Conservation (phyloP, 2,888 invertebrate genomes). For the Drosophila stalkeri region DNA sequence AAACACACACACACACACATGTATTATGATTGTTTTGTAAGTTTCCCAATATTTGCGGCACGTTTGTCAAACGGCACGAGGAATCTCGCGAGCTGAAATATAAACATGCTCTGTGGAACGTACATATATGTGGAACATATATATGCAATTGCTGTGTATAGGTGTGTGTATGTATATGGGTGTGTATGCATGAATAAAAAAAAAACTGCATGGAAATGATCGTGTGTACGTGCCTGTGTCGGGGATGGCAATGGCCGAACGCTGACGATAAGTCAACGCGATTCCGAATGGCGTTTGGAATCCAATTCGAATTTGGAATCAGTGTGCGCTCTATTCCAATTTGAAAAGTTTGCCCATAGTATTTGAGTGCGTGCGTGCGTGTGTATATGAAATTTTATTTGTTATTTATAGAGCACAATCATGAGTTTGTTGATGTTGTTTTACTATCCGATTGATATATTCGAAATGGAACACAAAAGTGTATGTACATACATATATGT, state of each 20-base stretch:
- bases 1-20: neutral
- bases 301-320: conserved; percentile 19
- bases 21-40: conserved; percentile 30
- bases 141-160: neutral
- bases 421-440: conserved; percentile 7
- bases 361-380: neutral
- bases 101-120: neutral
- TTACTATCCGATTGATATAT: conserved; percentile 10
- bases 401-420: conserved; percentile 32
- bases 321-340: conserved; percentile 12
- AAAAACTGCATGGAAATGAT: conserved; percentile 49
- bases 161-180: neutral
- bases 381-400: conserved; percentile 13
- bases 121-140: neutral
- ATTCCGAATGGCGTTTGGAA: conserved; percentile 26
- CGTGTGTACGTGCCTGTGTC: conserved; percentile 70
- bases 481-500: neutral
- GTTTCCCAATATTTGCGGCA: conserved; percentile 65
- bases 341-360: conserved; percentile 4
- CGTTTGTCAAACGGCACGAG: conserved; percentile 61
- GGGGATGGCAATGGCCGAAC: conserved; percentile 69
- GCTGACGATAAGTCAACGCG: conserved; percentile 38
- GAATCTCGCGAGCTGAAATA: conserved; percentile 17
- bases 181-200: conserved; percentile 1
- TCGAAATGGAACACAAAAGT: conserved; percentile 8